These are phyloP conservation scores for Spialia ferax DNA, from an alignment of 2,888 invertebrate genomes.

Conservation along the genomic window DNA sequence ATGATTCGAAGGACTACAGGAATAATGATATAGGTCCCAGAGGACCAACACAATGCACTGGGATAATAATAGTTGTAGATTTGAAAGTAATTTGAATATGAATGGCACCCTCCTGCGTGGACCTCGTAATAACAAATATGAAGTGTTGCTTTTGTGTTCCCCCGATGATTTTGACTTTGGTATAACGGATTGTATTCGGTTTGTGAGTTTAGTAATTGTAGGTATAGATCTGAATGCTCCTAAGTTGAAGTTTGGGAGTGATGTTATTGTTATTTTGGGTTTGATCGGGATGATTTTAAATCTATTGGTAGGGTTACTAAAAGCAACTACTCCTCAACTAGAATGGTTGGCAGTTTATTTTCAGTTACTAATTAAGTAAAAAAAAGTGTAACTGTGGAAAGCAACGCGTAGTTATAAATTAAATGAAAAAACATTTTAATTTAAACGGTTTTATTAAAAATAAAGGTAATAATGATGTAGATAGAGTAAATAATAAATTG, in stretches of 20 bases:
- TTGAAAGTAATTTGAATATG: slow-evolving; percentile 86
- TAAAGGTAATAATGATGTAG: no score
- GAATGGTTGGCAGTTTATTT: no score
- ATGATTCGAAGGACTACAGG: slow-evolving; percentile 78
- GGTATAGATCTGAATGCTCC: slow-evolving; percentile 52
- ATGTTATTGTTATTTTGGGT: slow-evolving; percentile 29
- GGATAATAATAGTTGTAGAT: slow-evolving; percentile 86
- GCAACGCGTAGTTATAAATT: no score
- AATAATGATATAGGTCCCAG: slow-evolving; percentile 83
- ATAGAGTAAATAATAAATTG: no score
- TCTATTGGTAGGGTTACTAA: no score
- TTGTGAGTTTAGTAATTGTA: slow-evolving; percentile 70
- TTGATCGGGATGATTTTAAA: no score
- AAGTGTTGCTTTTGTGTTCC: slow-evolving; percentile 81
- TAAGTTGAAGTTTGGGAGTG: slow-evolving; percentile 35
- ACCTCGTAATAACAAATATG: slow-evolving; percentile 84
- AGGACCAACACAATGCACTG: slow-evolving; percentile 79
- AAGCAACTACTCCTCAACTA: no score
- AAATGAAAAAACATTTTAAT: no score
- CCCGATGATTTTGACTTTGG: slow-evolving; percentile 76
- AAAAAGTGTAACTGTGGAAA: no score
- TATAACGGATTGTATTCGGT: slow-evolving; percentile 73
- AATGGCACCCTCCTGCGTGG: slow-evolving; percentile 82
- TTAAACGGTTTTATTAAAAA: no score
- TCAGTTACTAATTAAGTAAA: no score